Evolutionary conservation across 2,888 invertebrate species (phyloP), one percentile per base, ranked within the genome.

Genomic region (Operophtera brumata): DNA sequence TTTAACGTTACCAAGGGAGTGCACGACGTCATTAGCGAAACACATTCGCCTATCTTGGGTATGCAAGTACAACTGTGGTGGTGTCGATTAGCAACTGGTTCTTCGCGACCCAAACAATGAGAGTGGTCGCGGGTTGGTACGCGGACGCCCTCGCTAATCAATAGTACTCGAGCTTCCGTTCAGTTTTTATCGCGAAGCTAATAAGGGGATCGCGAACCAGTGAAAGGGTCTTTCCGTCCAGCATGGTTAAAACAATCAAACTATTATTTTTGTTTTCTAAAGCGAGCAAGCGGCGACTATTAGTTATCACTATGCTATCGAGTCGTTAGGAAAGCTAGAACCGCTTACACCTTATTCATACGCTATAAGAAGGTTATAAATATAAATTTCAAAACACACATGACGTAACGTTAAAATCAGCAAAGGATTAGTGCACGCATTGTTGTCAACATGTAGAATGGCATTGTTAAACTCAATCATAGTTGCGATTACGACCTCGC

Each of bases 41-140:
- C 79, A 83, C 87, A 82, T 75, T 82, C 83, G 78, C 70, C 73
- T 74, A 54, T 71, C 75, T 72, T 80, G 82, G 78, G 75, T 76
- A 73, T 77, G 73, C 67, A 63, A 65, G 75, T 67, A 59, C 68
- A 70, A 86, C 86, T 86, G 85, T 80, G 71, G 71, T 62, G 71
- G 75, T 70, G 82, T 82, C 76, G 73, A 83, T 81, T 86, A 78
- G 85, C 85, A 86, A 85, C 86, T 66, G 55, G 77, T 79, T 82
- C 77, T 77, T 81, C 73, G 73, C 76, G 66, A 79, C 77, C 78
- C 86, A 88, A 88, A 88, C 88, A 90, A 86, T 87, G 81, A 81
- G 89, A 77, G 85, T 82, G 83, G 80, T 90, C 87, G 81, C 88
- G 71, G 82, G 75, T 78, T 86, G 89, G 88, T 87, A 89, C 89